Percentiles rank a stretch among this genome's conserved stretches.
These are phyloP conservation scores for Pao palembangensis DNA, from an alignment of 2,113 vertebrate genomes.

Conservation along the genomic window DNA sequence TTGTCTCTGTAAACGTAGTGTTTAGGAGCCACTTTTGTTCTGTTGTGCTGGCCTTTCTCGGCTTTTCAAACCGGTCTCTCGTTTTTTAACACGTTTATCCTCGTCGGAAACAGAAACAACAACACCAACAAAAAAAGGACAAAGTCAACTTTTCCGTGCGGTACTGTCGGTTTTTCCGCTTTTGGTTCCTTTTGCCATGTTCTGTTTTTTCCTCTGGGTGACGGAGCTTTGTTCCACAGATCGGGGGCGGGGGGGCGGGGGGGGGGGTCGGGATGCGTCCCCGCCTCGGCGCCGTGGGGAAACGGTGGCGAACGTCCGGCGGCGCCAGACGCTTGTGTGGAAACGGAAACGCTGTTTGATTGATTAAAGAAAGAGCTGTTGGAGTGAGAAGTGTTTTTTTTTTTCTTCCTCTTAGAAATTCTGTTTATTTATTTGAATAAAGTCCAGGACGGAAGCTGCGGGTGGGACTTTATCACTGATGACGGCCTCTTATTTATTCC, in stretches of 20 bases:
- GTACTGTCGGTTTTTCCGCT: constrained; percentile 62
- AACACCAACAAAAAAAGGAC: constrained; percentile 58
- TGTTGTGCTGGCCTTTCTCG: constrained; percentile 88
- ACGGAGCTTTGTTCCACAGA: constrained; percentile 62
- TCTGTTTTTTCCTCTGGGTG: constrained; percentile 70
- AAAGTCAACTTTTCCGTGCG: constrained; percentile 68
- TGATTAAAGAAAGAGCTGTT: constrained; percentile 76
- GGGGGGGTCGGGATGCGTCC: constrained; percentile 18
- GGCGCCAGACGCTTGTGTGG: constrained; percentile 67
- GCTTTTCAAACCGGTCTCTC: constrained; percentile 82
- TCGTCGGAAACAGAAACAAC: constrained; percentile 42
- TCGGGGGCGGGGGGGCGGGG: constrained; percentile 13
- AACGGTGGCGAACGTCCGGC: constrained; percentile 48
- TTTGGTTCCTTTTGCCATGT: constrained; percentile 58
- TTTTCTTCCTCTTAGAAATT: constrained; percentile 75
- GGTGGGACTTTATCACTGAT: constrained; percentile 76
- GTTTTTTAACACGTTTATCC: constrained; percentile 49
- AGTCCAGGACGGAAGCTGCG: constrained; percentile 69
- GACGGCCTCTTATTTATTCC: constrained; percentile 53
- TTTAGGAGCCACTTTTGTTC: constrained; percentile 81
- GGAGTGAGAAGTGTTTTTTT: constrained; percentile 75
- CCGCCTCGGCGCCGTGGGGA: constrained; percentile 48
- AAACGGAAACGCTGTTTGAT: constrained; percentile 66
- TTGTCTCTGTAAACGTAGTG: constrained; percentile 95
- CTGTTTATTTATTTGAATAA: constrained; percentile 82